Base-by-base conservation (phyloP, 2,888 invertebrate species). In the Toxonevra muliebris region DNA sequence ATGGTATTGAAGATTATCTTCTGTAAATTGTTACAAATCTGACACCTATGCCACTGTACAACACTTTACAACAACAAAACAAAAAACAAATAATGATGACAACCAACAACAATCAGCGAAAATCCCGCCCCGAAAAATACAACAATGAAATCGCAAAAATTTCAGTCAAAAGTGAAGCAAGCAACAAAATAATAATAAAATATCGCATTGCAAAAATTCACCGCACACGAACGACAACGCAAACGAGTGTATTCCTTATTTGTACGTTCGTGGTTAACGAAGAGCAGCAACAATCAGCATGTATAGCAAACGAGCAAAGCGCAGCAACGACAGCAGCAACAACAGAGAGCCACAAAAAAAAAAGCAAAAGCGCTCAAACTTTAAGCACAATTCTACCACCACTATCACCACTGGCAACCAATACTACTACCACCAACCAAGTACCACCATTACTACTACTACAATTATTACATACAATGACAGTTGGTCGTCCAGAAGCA, bases 61-160 rank as follows among this genome's bases (percentile, higher is more conserved):
- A 41, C 2, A 3, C 52, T 40, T 15, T 19, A 20, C 43, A 45
- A 4, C n/a, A 48, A 20, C 20, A 48, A 10, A 13, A 45, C 12
- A 48, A 59, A 41, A 45, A 20, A 43, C 15, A 30, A 30, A 65
- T 54, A 64, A 55, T 40, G 52, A 57, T n/a, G 61, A 63, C 57
- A 65, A 58, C 40, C 17, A 54, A 19, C 41, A 69, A 59, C 66
- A 41, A 48, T 57, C 43, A 55, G 19, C 43, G 12, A 43, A 66
- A 73, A 71, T 71, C 74, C 70, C 73, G 74, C 74, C 74, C 74
- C 68, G 58, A 57, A 58, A 66, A 57, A 45, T 55, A 62, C 42
- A 57, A 62, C 45, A 50, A 53, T 41, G 61, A 61, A 30, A 30
- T 30, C 7, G 30, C 30, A 30, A 30, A n/a, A 40, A 58, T 10